Evolutionary conservation across 2,888 invertebrate species (phyloP), one percentile per base, ranked within the genome.

Genomic region (Cheilosia vernalis): DNA sequence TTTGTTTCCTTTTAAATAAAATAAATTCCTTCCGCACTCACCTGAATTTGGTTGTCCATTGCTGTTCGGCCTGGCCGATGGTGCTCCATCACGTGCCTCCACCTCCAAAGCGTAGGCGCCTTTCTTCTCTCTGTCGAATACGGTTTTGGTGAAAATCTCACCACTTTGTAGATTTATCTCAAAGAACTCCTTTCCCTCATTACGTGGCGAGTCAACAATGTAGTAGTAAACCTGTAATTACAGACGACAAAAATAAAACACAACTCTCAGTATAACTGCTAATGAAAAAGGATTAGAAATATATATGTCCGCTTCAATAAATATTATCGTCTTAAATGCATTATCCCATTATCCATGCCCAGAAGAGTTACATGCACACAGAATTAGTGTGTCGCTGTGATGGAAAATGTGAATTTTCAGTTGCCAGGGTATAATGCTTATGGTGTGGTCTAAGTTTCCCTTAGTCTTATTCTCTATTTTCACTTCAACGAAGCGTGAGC

Each of bases 41-140:
- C 98, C 98, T 94, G 98, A 98, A 94, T 99, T 99, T 55, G 98
- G 98, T 90, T 97, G 96, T 92, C 97, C 96, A 91, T 97, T 96
- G 91, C 97, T 97, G 92, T 98, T 98, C 53, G 98, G 98, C 87
- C 98, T 94, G 70, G 98, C 98, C 15, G 99, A 99, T n/a, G 98
- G 96, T 74, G 97, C 97, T 67, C 98, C 98, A 91, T 99, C 99
- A 78, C 98, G 94, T 0, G 99, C 99, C 92, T 98, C 98, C 89
- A 99, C 98, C 91, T 98, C 98, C 90, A 99, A 93, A 44, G 99
- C 99, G 93, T 99, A 99, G 79, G 98, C 98, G 56, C 97, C 97
- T 92, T 98, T 98, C 94, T 98, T 98, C 93, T 99, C 99, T 87
- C 99, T 95, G 93, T 99, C 99, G 94, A 99, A 99, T 89, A 98